Percentiles rank a stretch among this genome's conserved stretches.
Conservation (phyloP, 1,140 invertebrate genomes). For the Eriocheir sinensis region DNA sequence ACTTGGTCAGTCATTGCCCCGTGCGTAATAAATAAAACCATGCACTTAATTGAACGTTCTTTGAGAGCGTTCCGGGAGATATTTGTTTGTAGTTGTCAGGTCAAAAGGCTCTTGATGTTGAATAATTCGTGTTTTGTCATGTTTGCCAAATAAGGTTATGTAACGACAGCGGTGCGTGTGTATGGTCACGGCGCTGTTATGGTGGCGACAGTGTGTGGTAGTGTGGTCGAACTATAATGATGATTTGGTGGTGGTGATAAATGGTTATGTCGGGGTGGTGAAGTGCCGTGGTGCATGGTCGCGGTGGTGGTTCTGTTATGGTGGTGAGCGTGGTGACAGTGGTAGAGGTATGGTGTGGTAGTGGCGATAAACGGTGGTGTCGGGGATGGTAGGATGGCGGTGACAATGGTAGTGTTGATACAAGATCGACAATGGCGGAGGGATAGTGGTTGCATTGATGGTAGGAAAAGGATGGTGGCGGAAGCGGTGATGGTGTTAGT, state of each 20-base stretch:
- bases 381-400: too few species aligned
- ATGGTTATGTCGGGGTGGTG: neutral
- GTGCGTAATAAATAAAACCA: neutral
- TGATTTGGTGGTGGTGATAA: neutral
- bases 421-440: too few species aligned
- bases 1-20: neutral
- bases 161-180: neutral
- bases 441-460: too few species aligned
- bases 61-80: neutral
- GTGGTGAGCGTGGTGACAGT: too few species aligned
- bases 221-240: neutral
- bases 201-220: neutral
- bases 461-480: too few species aligned
- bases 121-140: neutral
- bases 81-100: neutral
- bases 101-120: neutral
- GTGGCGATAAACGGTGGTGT: too few species aligned
- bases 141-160: neutral
- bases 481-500: too few species aligned
- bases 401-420: too few species aligned
- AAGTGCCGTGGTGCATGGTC: neutral
- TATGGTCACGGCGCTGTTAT: neutral
- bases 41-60: constrained; percentile 9
- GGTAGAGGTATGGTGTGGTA: too few species aligned
- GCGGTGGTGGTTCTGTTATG: too few species aligned